Base-by-base conservation (phyloP, 2,888 invertebrate species). In the Ophion obscuratus region DNA sequence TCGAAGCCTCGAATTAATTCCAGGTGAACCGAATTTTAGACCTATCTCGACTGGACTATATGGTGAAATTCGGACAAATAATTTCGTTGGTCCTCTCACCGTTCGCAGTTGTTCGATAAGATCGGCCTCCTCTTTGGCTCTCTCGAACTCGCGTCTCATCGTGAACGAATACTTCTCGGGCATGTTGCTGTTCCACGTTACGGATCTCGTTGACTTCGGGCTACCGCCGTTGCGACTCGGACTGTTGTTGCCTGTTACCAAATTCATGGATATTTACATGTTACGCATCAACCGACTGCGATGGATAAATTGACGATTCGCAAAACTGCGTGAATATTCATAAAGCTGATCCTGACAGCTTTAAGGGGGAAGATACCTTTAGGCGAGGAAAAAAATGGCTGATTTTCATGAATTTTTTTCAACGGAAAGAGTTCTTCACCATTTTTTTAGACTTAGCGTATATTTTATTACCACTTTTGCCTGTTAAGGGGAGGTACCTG, bases 91-190 rank as follows among this genome's bases (percentile, higher is more conserved):
- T 53, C 85, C 94, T 57, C 96, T 96, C 94, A 98, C 98, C 95
- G 95, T 96, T 95, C 98, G 95, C 88, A 99, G 95, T 94, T 98
- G 97, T 88, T 97, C 96, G 92, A 98, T 96, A 90, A 98, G 95
- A 92, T 98, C 98, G 7, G 96, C 96, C 93, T 98, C 98, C 94
- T 98, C 98, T 92, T 97, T 97, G 91, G 98, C 98, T 91, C 97
- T 97, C 93, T 98, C 98, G 88, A 98, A 97, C 94, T 98, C 98
- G 89, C 98, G 95, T 91, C 98, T 96, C 97, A 98, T 98, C 0
- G 98, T 98, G 93, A 98, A 98, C 92, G 97, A 97, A 90, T 98
- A 96, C 93, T 97, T 97, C 88, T 97, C 97, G 0, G 95, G 94
- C 87, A 96, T 94, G 90, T 97, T 97, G 90, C 96, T 96, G 90